phyloP scores from a whole-genome alignment of 2,797 vertebrate species.

The Myotis planiceps region DNA sequence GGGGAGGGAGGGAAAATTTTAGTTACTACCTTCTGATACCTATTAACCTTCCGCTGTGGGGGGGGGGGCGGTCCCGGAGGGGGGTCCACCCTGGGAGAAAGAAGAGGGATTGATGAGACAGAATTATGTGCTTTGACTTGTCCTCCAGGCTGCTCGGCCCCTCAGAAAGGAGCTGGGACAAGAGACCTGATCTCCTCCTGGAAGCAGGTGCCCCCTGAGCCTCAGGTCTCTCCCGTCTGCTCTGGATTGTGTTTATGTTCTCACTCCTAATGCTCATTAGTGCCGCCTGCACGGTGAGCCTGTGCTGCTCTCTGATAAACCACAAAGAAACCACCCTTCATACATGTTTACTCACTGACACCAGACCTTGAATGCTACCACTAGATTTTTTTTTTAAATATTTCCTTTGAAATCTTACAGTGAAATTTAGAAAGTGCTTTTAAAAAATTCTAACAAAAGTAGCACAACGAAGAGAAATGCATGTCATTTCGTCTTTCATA shows the following conservation, averaged over 20 bases:
- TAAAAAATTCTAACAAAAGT: not conserved
- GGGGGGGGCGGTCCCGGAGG: not conserved
- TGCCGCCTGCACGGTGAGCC: not conserved
- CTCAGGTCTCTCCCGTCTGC: not conserved
- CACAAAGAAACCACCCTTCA: not conserved
- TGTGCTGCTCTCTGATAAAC: not conserved
- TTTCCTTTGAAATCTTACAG: conserved; percentile 31
- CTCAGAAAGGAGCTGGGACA: not conserved
- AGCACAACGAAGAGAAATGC: not conserved
- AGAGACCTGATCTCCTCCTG: not conserved
- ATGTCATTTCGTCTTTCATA: conserved; percentile 15
- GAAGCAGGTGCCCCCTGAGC: not conserved
- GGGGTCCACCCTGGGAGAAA: not conserved
- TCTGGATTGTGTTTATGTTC: not conserved
- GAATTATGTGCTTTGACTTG: not conserved
- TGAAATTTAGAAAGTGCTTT: conserved; percentile 35
- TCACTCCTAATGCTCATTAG: not conserved
- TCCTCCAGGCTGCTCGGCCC: not conserved
- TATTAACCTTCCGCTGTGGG: not conserved
- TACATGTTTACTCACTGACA: not conserved
- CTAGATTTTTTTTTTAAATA: not conserved
- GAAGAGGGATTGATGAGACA: not conserved
- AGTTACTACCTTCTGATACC: not conserved
- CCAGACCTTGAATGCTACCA: not conserved
- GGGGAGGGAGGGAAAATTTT: not conserved